Percentiles rank a stretch among this genome's conserved stretches.
These are phyloP conservation scores for Dasyurus viverrinus DNA, from an alignment of 2,113 vertebrate genomes.

Conservation along the genomic window DNA sequence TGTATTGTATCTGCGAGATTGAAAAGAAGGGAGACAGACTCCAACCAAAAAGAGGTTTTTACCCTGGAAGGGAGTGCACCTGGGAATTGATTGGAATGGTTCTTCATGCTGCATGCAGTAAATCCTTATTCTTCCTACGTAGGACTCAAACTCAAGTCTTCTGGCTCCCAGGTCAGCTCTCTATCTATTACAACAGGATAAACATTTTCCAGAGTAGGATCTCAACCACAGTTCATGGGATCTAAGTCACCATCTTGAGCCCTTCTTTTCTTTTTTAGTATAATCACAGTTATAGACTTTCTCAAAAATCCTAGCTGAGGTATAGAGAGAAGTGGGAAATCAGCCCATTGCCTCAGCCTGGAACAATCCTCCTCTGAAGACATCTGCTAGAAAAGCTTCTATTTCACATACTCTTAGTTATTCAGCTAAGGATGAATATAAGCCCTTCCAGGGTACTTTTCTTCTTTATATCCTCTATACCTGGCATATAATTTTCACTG, in stretches of 20 bases:
- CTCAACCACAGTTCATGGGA: neutral
- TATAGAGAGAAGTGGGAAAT: neutral
- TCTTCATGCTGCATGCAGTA: neutral
- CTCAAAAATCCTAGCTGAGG: too few species aligned
- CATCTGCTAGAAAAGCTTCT: neutral
- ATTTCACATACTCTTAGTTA: neutral
- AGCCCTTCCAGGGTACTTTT: neutral
- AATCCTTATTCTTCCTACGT: neutral
- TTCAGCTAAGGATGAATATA: neutral
- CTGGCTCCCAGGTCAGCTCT: neutral
- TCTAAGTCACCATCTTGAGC: neutral
- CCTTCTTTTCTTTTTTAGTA: neutral
- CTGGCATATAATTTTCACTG: conserved; percentile 19
- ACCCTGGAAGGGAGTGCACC: neutral
- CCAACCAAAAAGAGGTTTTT: neutral
- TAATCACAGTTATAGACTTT: neutral
- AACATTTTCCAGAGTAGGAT: neutral
- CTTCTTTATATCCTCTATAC: neutral
- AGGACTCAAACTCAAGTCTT: neutral
- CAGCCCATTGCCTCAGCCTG: neutral
- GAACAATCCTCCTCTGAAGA: neutral
- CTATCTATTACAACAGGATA: neutral
- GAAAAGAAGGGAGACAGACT: neutral
- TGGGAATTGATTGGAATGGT: neutral
- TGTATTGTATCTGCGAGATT: neutral